Evolutionary conservation across 2,888 invertebrate species (phyloP), one percentile per base, ranked within the genome.

Genomic region (Hyles lineata): DNA sequence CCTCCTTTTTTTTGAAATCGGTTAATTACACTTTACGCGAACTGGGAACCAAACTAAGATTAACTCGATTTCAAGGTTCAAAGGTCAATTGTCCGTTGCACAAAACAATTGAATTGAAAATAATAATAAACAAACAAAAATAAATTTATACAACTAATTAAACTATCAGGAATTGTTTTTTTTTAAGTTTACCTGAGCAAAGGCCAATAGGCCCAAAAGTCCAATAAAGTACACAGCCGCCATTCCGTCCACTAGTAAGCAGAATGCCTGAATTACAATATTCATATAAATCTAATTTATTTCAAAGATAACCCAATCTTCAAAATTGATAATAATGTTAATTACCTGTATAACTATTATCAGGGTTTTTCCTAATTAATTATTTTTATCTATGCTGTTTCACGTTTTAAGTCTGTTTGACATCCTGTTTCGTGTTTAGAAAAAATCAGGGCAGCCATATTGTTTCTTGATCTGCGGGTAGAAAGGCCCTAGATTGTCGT

Each of bases 161-260:
- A 35, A 35, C 35, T 35, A 52, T 17, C 8, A 52, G 17, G 17
- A 6, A n/a, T 55, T 17, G 25, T 29, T 32, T 17, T 15, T 29
- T 29, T 2, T 19, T 8, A 62, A 25, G 5, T 29, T 43, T 67
- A 67, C 67, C 67, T 67, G 67, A n/a, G 67, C 70, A 0, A 90
- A 90, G 19, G 78, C 81, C 84, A 83, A 87, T 7, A 88, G 86
- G 50, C 43, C 67, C 67, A 67, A 67, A 67, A 67, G 70, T 25
- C 61, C 72, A 52, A 70, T 29, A n/a, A 58, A 50, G 29, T 50
- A 50, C 50, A 43, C 43, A 23, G 23, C 67, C 50, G 50, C 67
- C 67, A 67, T 67, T 9, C 17, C 50, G 23, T 11, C 8, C 50
- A 50, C 43, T 43, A 21, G 17, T 23, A 50, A 17, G 17, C n/a